A percentile compares a stretch with the other conserved stretches of the same genome.
These are phyloP conservation scores for Eudemis profundana DNA, from an alignment of 2,888 invertebrate species.

Conservation along the genomic window DNA sequence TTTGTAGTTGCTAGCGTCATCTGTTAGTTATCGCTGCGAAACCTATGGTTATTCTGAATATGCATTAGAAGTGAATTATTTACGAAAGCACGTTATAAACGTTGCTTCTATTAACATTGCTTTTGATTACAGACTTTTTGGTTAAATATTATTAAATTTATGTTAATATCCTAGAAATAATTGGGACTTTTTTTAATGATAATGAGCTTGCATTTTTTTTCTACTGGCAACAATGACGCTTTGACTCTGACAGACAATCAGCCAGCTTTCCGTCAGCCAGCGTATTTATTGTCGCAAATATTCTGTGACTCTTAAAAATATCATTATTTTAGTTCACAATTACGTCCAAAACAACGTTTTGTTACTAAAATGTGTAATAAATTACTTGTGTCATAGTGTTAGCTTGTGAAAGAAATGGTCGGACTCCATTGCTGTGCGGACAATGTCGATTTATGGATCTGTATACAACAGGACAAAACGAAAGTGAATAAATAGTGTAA, in stretches of 20 bases:
- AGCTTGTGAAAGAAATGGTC: conserved; percentile 33
- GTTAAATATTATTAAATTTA: neutral
- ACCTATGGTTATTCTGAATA: neutral
- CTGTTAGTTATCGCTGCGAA: neutral
- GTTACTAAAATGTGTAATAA: conserved; percentile 38
- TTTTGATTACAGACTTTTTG: neutral
- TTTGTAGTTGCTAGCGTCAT: conserved; percentile 20
- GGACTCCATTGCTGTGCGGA: conserved; percentile 65
- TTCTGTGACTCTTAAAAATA: conserved; percentile 24
- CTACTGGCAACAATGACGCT: conserved; percentile 29
- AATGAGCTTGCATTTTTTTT: conserved; percentile 16
- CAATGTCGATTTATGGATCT: conserved; percentile 75
- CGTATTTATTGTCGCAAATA: conserved; percentile 45
- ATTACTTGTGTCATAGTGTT: conserved; percentile 13
- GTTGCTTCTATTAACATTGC: neutral
- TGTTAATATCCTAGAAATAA: neutral
- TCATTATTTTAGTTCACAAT: conserved; percentile 12
- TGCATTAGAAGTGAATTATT: neutral
- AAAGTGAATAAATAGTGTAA: conserved; percentile 80
- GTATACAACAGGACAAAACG: conserved; percentile 82
- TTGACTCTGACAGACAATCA: conserved; percentile 42
- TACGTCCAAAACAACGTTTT: conserved; percentile 7
- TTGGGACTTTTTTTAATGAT: neutral
- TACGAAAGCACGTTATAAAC: too few relatives aligned
- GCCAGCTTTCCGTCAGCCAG: conserved; percentile 48